Evolutionary conservation across 92 coral and sea anemone genomes (phyloP), one percentile per base, ranked within the genome.

Genomic region (Umimayanthus kanabou): DNA sequence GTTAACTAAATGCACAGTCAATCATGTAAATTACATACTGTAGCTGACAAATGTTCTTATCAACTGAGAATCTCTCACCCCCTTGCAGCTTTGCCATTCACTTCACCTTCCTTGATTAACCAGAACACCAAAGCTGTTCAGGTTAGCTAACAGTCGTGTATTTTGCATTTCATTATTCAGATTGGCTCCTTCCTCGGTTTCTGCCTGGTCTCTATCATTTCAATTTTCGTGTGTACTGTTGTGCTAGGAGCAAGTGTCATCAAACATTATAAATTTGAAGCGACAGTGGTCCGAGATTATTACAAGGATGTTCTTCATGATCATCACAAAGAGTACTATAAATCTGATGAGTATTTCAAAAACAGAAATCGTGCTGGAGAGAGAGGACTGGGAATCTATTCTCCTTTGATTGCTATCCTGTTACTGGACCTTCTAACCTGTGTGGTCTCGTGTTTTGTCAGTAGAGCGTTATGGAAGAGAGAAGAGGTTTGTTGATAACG

Each of bases 121-220:
- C 14, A 53, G 20, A 53, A 53, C 58, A 53, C 58, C 58, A 53
- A 33, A 53, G 20, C 18, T 53, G 1, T 1, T 2, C 58, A 53
- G 4, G 20, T 53, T 53, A 53, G 6, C 9, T 33, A 33, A 53
- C 18, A 11, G 58, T 53, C 20, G 2, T 53, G 58, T 37, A 2
- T 39, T 45, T 67, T 66, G 7, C 40, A 16, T 29, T n/a, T 69
- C 42, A 16, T 70, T 45, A 16, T 70, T 45, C 85, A 93, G 94
- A 84, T 93, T 91, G 91, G 93, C 29, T 87, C 84, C 28, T 95
- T 89, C 53, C 73, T 95, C 65, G 96, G 96, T 22, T 95, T 92
- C 66, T 93, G 93, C 43, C 50, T 92, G 76, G 93, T 93, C 76
- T 88, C 89, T 77, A 83, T 91, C 65, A 92, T 95, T 49, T 49